Evolutionary conservation across 2,113 vertebrate species (phyloP), one percentile per base, ranked within the genome.

Genomic region (Phycodurus eques): DNA sequence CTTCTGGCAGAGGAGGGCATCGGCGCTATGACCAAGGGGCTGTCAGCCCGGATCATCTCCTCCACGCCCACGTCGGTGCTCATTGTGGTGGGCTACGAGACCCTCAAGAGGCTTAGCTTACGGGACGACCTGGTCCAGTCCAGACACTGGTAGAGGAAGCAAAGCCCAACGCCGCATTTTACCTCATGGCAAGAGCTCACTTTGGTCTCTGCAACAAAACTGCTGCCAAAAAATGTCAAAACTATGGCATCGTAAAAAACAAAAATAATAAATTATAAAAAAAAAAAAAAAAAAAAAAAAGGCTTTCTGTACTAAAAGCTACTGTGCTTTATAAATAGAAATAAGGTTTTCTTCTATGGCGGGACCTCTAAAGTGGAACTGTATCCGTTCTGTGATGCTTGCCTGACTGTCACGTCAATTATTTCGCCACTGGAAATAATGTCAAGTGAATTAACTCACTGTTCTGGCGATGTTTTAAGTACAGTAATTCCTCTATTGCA

Each of bases 41-140:
- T 99, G 19, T 98, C 98, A 0, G 97, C 98, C 17, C 94, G 98
- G 53, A 95, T 99, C 90, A 95, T 99, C 69, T 96, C 96, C 0
- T 93, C 96, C 74, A 92, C 90, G 0, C 98, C 96, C 5, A 97
- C 97, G 5, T 96, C 96, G 65, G 93, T 98, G 0, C 93, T 98
- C 88, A 96, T 99, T 0, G 97, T 99, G 78, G 95, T 99, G 54
- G 98, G 98, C 0, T 99, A 99, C 0, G 98, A 99, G 82, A 98
- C 96, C 0, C 94, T 99, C 78, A 99, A 99, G 94, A 98, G 95
- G 74, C 92, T 99, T 71, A 99, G 98, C 87, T 92, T 99, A 31
- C 92, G 96, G 1, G 94, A 94, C 0, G 97, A 99, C 73, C 92
- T 99, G 81, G 90, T 96, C 12, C 93, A 98, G 70, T 94, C 94